These are phyloP conservation scores for Pogoniulus pusillus DNA, from an alignment of 2,797 vertebrate species.

Conservation along the genomic window DNA sequence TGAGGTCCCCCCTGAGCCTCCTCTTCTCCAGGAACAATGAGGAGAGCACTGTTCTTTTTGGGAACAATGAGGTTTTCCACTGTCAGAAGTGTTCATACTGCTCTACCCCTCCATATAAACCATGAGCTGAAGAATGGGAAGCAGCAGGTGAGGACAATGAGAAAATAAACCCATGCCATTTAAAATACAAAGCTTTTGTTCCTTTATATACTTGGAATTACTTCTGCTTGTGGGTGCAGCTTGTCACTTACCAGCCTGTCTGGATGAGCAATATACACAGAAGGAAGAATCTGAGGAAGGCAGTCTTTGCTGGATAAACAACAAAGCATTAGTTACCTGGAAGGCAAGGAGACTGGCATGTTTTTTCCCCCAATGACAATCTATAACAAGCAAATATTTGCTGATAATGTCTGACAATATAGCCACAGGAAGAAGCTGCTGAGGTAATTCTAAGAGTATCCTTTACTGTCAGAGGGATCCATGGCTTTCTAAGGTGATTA, in stretches of 20 bases:
- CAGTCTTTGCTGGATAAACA: conserved; percentile 23
- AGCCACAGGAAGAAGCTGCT: conserved; percentile 53
- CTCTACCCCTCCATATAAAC: neutral
- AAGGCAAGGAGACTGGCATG: conserved; percentile 52
- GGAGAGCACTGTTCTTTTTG: too few species aligned
- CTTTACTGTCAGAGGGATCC: conserved; percentile 41
- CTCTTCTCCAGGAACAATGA: too few species aligned
- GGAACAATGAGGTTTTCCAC: neutral
- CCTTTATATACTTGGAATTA: conserved; percentile 43
- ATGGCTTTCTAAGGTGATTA: conserved; percentile 44
- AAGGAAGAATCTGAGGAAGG: conserved; percentile 27
- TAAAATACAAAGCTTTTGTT: conserved; percentile 32
- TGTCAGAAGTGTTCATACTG: neutral
- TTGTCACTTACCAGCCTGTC: conserved; percentile 55
- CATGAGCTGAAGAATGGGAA: neutral
- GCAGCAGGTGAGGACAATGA: conserved; percentile 13
- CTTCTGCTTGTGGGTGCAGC: conserved; percentile 41
- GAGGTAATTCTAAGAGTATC: conserved; percentile 47
- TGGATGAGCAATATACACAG: conserved; percentile 46
- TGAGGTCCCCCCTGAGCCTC: too few species aligned
- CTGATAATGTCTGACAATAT: conserved; percentile 64
- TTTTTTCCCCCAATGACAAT: conserved; percentile 53
- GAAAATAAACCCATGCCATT: conserved; percentile 35
- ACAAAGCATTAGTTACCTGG: conserved; percentile 49
- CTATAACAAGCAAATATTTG: conserved; percentile 67